Percentiles rank a stretch among this genome's conserved stretches.
Evolutionary conservation across 2,113 vertebrate genomes (phyloP).

Genomic region (Acrocephalus kingi): DNA sequence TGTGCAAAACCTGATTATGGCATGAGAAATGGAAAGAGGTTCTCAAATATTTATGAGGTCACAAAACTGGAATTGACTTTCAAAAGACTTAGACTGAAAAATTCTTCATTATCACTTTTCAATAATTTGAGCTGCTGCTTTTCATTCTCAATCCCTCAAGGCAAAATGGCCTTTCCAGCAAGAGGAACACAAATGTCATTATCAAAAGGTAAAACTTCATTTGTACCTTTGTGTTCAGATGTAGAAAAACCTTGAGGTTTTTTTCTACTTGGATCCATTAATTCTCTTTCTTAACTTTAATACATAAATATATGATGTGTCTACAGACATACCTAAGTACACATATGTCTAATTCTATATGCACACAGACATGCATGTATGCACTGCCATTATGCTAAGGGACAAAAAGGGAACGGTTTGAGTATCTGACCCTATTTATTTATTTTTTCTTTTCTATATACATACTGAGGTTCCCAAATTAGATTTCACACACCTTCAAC

Average conservation of each 20-base stretch:
- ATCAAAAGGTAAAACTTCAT: background rate
- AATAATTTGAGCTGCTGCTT: background rate
- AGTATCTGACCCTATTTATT: background rate
- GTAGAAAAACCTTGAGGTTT: background rate
- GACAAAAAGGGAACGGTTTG: background rate
- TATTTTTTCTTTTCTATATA: background rate
- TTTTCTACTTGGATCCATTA: background rate
- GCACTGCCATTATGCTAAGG: background rate
- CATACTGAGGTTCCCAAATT: background rate
- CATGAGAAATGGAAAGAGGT: background rate
- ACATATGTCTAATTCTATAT: background rate
- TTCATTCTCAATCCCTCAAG: background rate
- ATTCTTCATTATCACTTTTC: background rate
- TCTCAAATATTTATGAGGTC: background rate
- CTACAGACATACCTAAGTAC: background rate
- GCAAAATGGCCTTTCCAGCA: background rate
- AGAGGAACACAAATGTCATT: background rate
- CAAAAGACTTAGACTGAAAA: background rate
- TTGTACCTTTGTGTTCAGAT: background rate
- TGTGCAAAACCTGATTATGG: background rate
- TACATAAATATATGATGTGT: background rate
- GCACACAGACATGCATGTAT: background rate
- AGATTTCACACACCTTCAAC: background rate
- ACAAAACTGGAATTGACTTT: background rate
- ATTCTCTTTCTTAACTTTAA: background rate